phyloP scores from a whole-genome alignment of 2,888 invertebrate genomes.

The Branchellion lobata region DNA sequence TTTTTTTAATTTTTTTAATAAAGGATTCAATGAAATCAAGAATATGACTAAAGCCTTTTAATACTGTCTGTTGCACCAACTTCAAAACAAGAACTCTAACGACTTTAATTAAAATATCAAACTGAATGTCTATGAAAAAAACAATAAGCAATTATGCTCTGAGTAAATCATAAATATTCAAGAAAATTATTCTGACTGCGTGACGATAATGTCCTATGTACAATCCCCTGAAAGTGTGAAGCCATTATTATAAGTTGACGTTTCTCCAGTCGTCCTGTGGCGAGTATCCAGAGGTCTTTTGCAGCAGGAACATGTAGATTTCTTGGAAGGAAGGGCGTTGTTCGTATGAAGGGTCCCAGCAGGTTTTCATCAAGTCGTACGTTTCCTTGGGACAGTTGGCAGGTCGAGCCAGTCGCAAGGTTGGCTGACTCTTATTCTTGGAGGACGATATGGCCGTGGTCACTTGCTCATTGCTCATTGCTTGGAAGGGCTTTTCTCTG shows the following conservation, averaged over 20 bases:
- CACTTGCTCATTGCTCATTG: neutral
- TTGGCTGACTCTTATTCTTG: neutral
- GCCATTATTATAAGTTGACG: neutral
- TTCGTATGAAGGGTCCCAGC: slow-evolving; percentile 81
- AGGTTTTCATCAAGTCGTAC: slow-evolving; percentile 81
- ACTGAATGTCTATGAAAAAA: too few relatives aligned
- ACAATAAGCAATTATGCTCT: too few relatives aligned
- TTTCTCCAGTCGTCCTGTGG: slow-evolving; percentile 39
- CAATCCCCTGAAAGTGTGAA: neutral
- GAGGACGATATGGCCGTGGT: neutral
- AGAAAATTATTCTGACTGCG: too few relatives aligned
- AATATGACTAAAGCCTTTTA: too few relatives aligned
- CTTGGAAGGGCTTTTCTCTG: slow-evolving; percentile 8
- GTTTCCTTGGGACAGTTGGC: slow-evolving; percentile 83
- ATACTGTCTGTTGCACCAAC: too few relatives aligned
- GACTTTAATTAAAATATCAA: too few relatives aligned
- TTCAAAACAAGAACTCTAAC: too few relatives aligned
- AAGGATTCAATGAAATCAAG: too few relatives aligned
- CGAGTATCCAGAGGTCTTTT: slow-evolving; percentile 51
- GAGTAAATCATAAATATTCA: too few relatives aligned
- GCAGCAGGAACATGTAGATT: slow-evolving; percentile 75
- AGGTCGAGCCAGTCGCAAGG: slow-evolving; percentile 68
- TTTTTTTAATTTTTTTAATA: too few relatives aligned
- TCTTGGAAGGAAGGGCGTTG: slow-evolving; percentile 83
- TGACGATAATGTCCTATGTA: too few relatives aligned